Evolutionary conservation across 35 echinoderm and acorn worm species (phyloP).

Genomic region (Holothuria glaberrima): DNA sequence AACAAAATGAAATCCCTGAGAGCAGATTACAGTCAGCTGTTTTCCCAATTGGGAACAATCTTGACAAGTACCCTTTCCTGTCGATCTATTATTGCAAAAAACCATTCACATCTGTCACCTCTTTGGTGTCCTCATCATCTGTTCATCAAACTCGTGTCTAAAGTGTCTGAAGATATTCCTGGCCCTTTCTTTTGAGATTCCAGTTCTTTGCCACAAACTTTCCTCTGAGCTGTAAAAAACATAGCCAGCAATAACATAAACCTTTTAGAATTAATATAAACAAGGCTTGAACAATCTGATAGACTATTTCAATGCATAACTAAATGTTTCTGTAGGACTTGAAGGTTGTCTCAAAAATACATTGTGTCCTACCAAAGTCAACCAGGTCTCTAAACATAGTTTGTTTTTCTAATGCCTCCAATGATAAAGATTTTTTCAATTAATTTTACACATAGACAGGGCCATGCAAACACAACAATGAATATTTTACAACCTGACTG

Average conservation of each 20-base stretch:
- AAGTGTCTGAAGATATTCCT: conserved; percentile 25
- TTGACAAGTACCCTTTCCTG: neutral
- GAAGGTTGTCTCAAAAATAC: too few relatives aligned
- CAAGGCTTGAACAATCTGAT: neutral
- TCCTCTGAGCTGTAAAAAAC: conserved; percentile 24
- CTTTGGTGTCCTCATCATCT: conserved; percentile 46
- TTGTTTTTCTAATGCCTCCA: too few relatives aligned
- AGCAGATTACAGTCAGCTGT: too few relatives aligned
- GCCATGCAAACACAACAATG: too few relatives aligned
- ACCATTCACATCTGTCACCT: conserved; percentile 9
- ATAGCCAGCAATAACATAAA: neutral
- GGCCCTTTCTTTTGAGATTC: conserved; percentile 33
- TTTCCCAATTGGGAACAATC: neutral
- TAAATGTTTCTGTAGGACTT: neutral
- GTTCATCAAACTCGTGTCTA: conserved; percentile 44
- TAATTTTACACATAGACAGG: neutral
- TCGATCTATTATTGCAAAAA: neutral
- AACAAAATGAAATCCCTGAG: too few relatives aligned
- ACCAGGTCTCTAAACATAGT: too few relatives aligned
- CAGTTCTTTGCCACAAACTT: neutral
- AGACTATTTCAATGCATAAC: neutral
- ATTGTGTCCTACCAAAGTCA: too few relatives aligned
- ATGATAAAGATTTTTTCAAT: too few relatives aligned
- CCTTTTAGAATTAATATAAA: neutral
- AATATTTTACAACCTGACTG: neutral